Evolutionary conservation across 2,888 invertebrate genomes (phyloP), one percentile per base, ranked within the genome.

Genomic region (Aphelenchoides bicaudatus): DNA sequence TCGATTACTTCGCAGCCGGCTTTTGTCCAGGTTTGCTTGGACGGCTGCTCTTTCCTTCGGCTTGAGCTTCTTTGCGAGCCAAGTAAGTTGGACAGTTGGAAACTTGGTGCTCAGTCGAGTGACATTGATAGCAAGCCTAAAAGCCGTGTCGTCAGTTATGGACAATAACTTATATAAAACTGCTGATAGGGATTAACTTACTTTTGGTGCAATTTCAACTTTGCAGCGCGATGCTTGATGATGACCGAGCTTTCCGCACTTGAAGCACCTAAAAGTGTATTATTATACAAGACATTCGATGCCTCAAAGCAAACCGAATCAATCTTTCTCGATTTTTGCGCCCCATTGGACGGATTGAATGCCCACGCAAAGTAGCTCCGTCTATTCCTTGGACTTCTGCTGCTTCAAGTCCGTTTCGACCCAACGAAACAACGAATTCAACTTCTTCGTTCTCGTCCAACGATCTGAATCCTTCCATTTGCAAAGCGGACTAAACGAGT

Each of bases 71-170:
- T n/a, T 21, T 28, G 8, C 43, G 27, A 16, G 49, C 49, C n/a
- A 39, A 43, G n/a, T 47, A 31, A 19, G 46, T 57, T 16, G 67
- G 67, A 25, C 64, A 64, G n/a, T 64, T 50, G 29, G 50, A 39
- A 28, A 61, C 31, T 27, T 67, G 34, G 37, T 64, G 64, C 1
- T 30, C 56, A 21, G 47, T 13, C 19, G 48, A 25, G 13, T 67
- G 56, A 38, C 64, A 64, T 16, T 63, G 13, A 34, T 64, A 64
- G 19, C 64, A 64, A 27, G 51, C 58, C 43, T n/a, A n/a, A n/a
- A n/a, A n/a, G n/a, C n/a, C 65, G 63, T 16, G 19, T 16, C 49
- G 39, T 19, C 29, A 27, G 28, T 39, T 48, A n/a, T n/a, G n/a
- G n/a, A n/a, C n/a, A n/a, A n/a, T n/a, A n/a, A n/a, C n/a, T n/a